Percentiles rank a stretch among this genome's conserved stretches.
Evolutionary conservation across 2,113 vertebrate species (phyloP).

Genomic region (Spermophilus dauricus): DNA sequence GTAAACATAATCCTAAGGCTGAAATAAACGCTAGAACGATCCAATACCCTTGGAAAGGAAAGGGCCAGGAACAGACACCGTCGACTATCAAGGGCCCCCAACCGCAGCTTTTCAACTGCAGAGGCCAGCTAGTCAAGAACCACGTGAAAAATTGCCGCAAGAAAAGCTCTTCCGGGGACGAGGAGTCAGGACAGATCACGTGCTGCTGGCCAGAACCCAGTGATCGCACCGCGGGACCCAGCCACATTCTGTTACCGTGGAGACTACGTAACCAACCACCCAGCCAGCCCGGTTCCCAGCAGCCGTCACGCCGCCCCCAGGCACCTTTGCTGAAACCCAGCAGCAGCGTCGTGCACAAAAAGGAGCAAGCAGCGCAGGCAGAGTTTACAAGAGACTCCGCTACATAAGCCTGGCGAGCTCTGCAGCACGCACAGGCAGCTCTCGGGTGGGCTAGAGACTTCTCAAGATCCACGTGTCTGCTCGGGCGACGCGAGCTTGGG

Average conservation of each 20-base stretch:
- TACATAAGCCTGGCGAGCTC: background rate
- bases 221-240: background rate
- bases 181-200: conserved; percentile 58
- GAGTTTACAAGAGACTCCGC: background rate
- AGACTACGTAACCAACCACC: conserved; percentile 36
- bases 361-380: background rate
- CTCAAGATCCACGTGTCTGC: conserved; percentile 65
- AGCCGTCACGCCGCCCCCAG: conserved; percentile 35
- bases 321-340: conserved; percentile 53
- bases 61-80: background rate
- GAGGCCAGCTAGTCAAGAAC: conserved; percentile 24
- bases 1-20: background rate
- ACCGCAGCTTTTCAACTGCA: conserved; percentile 14
- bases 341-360: conserved; percentile 39
- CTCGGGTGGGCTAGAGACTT: conserved; percentile 56
- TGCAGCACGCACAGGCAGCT: background rate
- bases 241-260: conserved; percentile 65
- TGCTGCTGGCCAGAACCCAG: conserved; percentile 56
- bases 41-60: background rate
- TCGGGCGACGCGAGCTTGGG: conserved; percentile 38
- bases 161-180: conserved; percentile 76
- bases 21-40: background rate
- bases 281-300: background rate
- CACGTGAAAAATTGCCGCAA: conserved; percentile 67
- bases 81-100: background rate